A percentile compares a stretch with the other conserved stretches of the same genome.
These are phyloP conservation scores for Chionomys nivalis DNA, from an alignment of 2,113 vertebrate genomes.

Conservation along the genomic window DNA sequence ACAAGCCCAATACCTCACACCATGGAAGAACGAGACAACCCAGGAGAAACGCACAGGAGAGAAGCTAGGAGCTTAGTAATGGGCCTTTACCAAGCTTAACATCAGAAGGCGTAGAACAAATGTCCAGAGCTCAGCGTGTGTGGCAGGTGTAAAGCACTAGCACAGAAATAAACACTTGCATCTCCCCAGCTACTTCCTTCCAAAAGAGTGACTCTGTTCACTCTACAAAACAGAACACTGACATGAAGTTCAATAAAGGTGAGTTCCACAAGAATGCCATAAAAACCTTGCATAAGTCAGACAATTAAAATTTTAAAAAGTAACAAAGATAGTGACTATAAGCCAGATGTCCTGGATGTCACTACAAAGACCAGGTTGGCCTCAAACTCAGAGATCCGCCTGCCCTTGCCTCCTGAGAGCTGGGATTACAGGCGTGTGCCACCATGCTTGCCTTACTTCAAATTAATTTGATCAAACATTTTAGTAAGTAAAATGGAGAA, in stretches of 20 bases:
- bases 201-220: slow-evolving; percentile 39
- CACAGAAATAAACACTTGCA: background rate
- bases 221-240: background rate
- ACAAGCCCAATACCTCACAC: background rate
- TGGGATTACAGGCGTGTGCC: background rate
- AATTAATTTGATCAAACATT: slow-evolving; percentile 56
- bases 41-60: background rate
- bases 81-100: background rate
- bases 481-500: slow-evolving; percentile 21
- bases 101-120: background rate
- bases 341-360: background rate
- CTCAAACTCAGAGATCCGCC: background rate
- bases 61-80: background rate
- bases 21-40: background rate
- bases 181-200: slow-evolving; percentile 16
- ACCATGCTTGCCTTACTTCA: background rate
- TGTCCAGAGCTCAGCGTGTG: background rate
- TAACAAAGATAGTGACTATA: background rate
- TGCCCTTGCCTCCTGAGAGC: background rate
- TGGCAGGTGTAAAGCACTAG: background rate
- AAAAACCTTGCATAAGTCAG: slow-evolving; percentile 7
- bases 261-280: background rate
- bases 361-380: background rate
- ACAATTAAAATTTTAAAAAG: slow-evolving; percentile 36
- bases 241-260: background rate